phyloP scores from a whole-genome alignment of 2,888 invertebrate genomes.

The Adineta ricciae region DNA sequence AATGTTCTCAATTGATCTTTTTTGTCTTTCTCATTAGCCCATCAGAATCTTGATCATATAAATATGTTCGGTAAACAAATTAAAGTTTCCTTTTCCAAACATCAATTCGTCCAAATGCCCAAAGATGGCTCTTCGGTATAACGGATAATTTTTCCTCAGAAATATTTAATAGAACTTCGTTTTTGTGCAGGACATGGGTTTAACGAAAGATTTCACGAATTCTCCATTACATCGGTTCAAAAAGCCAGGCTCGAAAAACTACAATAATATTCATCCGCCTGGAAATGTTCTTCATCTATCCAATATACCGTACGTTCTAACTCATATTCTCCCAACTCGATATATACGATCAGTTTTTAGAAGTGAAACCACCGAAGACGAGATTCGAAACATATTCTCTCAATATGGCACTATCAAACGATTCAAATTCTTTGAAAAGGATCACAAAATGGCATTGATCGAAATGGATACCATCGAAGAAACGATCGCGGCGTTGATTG shows the following conservation, averaged over 20 bases:
- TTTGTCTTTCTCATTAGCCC: constrained; percentile 44
- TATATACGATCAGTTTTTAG: constrained; percentile 49
- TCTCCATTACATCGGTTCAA: constrained; percentile 91
- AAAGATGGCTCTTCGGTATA: constrained; percentile 72
- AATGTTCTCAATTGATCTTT: too few relatives aligned
- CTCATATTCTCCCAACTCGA: background rate
- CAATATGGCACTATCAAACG: constrained; percentile 74
- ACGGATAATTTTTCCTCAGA: background rate
- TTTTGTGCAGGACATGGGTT: constrained; percentile 67
- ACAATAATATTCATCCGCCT: constrained; percentile 98
- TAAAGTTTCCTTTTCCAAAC: constrained; percentile 93
- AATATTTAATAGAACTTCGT: too few relatives aligned
- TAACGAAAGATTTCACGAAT: constrained; percentile 95
- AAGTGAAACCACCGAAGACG: constrained; percentile 80
- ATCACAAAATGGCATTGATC: constrained; percentile 97
- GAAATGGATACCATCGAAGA: constrained; percentile 89
- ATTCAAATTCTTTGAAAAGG: constrained; percentile 95
- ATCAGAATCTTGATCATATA: constrained; percentile 82
- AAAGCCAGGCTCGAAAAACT: constrained; percentile 98
- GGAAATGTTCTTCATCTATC: constrained; percentile 95
- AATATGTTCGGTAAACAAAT: constrained; percentile 92
- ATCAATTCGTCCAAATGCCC: constrained; percentile 94
- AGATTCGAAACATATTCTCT: constrained; percentile 79
- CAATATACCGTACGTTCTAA: constrained; percentile 75
- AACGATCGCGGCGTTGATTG: constrained; percentile 84